phyloP scores from a whole-genome alignment of 2,113 vertebrate species.

The Corynorhinus townsendii region DNA sequence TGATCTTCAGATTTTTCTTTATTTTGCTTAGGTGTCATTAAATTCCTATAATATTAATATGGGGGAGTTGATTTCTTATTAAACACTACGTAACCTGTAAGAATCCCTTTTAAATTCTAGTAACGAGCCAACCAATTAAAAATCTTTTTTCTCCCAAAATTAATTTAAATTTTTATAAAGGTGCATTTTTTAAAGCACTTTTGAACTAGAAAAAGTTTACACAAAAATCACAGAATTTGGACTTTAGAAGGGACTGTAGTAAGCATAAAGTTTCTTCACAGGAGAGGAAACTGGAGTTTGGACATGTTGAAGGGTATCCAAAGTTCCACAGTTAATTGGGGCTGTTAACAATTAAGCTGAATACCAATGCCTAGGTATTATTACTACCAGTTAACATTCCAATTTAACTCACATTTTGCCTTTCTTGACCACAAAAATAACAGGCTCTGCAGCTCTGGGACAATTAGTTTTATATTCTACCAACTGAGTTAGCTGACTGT shows the following conservation, averaged over 20 bases:
- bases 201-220: constrained; percentile 1
- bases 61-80: background rate
- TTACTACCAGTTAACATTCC: background rate
- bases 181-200: background rate
- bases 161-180: constrained; percentile 26
- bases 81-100: background rate
- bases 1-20: constrained; percentile 27
- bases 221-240: constrained; percentile 7
- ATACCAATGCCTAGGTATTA: background rate
- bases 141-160: background rate
- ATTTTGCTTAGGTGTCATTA: background rate
- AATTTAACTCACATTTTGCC: background rate
- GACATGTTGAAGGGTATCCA: background rate
- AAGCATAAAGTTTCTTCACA: constrained; percentile 17
- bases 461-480: constrained; percentile 29
- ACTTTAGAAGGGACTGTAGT: background rate
- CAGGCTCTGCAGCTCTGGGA: background rate
- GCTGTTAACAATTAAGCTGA: background rate
- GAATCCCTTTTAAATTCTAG: background rate
- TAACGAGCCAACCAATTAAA: constrained; percentile 11
- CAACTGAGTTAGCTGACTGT: constrained; percentile 19
- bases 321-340: background rate
- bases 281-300: constrained; percentile 28
- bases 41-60: background rate
- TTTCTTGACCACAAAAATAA: constrained; percentile 23